phyloP scores from a whole-genome alignment of 2,113 vertebrate genomes.

The Euleptes europaea region DNA sequence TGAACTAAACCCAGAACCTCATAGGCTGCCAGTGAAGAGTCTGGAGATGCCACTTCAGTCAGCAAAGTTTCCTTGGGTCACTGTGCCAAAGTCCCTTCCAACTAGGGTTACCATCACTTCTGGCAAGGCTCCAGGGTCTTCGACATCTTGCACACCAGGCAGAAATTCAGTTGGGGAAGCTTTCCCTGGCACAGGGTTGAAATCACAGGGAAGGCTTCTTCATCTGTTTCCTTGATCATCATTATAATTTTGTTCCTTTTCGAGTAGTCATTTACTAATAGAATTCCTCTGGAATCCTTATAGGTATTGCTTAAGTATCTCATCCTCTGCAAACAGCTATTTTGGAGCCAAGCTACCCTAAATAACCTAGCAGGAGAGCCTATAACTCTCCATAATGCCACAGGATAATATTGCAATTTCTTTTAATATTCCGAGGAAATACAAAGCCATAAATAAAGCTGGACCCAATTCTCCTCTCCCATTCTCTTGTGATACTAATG shows the following conservation, averaged over 20 bases:
- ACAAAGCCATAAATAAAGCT: background rate
- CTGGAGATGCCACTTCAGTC: too few species aligned
- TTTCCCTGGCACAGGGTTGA: too few species aligned
- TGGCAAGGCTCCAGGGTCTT: too few species aligned
- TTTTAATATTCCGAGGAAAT: conserved; percentile 22
- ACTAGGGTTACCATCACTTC: too few species aligned
- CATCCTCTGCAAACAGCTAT: background rate
- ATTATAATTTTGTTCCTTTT: conserved; percentile 32
- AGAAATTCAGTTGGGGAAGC: too few species aligned
- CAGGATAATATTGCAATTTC: conserved; percentile 26
- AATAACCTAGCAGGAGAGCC: conserved; percentile 35
- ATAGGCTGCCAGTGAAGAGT: too few species aligned
- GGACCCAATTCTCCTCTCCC: conserved; percentile 6
- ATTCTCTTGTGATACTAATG: rapidly evolving
- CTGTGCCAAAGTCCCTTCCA: too few species aligned
- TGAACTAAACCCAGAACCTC: too few species aligned
- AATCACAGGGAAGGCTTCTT: background rate
- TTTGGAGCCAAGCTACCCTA: conserved; percentile 48
- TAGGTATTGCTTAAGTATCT: conserved; percentile 5
- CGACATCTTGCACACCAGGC: too few species aligned
- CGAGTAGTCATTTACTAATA: conserved; percentile 40
- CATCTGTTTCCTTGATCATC: conserved; percentile 40
- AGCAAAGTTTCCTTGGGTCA: too few species aligned
- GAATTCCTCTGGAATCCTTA: conserved; percentile 36
- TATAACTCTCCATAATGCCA: conserved; percentile 37